Evolutionary conservation across 2,797 vertebrate species (phyloP), one percentile per base, ranked within the genome.

Genomic region (Glossophaga mutica): DNA sequence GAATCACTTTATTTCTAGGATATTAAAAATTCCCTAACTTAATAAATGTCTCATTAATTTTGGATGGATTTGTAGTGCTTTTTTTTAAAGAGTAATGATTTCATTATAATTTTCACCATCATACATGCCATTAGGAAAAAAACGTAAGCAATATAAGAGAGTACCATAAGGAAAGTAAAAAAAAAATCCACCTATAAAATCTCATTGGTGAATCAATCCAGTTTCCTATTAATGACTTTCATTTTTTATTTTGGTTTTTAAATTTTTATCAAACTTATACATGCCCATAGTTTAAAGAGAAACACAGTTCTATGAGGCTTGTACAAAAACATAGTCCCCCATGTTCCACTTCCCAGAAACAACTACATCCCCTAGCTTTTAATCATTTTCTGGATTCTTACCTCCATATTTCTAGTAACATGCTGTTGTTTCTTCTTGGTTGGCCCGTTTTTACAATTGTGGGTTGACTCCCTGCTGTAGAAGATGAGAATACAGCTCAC

Each of bases 161-260:
- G 37, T 39, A 50, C 50, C 26, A 74, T 65, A 24, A 84, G 71
- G 16, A 90, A 62, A 62, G 44, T 83, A n/a, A 44, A 44, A 70
- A 62, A 74, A 15, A 32, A 44, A 92, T 48, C 42, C 26, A n/a
- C 44, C 24, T 87, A 26, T 70, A 77, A 78, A 62, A 44, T 90
- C 67, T 70, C 67, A 9, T 48, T 91, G 44, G 3, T 83, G 14
- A 26, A 70, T 62, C 37, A 68, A 5, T 48, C 44, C n/a, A 44
- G 39, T 57, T 68, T 77, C 74, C 73, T 65, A 44, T 85, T 88
- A 67, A 67, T 87, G 16, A 57, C 48, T 70, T 76, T 26, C 68
- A 91, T 68, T 94, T 78, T 74, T 91, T 93, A 91, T 74, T 94
- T 79, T 83, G 90, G 42, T 50, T 83, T 91, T 91, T 62, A 74